Evolutionary conservation across 1,140 invertebrate species (phyloP), one percentile per base, ranked within the genome.

Genomic region (Dolichoris vasculosae): DNA sequence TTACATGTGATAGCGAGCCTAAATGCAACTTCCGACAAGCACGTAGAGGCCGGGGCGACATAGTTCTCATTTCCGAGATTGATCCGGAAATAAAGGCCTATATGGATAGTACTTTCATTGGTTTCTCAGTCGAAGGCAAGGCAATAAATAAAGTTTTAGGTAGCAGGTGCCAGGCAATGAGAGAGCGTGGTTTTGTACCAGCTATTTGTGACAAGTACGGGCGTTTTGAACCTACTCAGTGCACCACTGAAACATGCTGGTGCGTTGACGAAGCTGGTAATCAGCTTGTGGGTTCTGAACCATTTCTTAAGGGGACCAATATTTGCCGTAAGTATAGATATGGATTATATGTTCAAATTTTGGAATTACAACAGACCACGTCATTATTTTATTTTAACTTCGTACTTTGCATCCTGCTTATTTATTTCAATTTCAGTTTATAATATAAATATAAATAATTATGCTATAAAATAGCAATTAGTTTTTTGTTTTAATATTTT

Each of bases 201-300:
- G 94, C 95, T 0, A 94, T 93, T 81, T 96, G 96, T 88, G 96
- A 96, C 88, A 93, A 92, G 59, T 90, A 94, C 59, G 96, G 97
- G 2, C 94, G 95, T 88, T 97, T 97, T 90, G 93, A 95, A 3
- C 95, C 97, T 0, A 95, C 94, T 0, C 97, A 97, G 89, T 97
- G 97, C 89, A 95, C 95, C 48, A 94, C 95, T 2, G 95, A 95
- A 1, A 94, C 94, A 40, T 98, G 97, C 90, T 97, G 97, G 97
- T 98, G 97, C 91, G 97, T 97, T 6, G 97, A 98, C 91, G 96
- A 97, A 85, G 96, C 96, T 1, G 97, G 97, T 17, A 97, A 97
- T 92, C 96, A 96, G 87, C 90, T 97, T 2, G 93, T 95, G 86
- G 92, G 95, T 38, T 94, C 95, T 4, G 93, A 95, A 88, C 94